Evolutionary conservation across 2,888 invertebrate species (phyloP).

Genomic region (Amblyjoppa fuscipennis): DNA sequence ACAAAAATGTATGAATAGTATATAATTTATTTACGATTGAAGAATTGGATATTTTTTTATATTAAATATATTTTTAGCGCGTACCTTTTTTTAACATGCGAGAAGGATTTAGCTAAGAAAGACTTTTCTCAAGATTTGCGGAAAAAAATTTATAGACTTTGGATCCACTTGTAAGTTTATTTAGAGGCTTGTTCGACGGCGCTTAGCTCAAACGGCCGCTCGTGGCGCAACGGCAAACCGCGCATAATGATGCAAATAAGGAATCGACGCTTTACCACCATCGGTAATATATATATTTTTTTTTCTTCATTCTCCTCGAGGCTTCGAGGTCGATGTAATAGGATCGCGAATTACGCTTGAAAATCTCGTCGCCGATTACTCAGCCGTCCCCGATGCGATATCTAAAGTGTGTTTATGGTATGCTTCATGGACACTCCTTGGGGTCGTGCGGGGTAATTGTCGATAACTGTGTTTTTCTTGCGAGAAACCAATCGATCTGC

Average conservation of each 20-base stretch:
- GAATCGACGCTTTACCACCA: constrained; percentile 27
- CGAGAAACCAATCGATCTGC: neutral
- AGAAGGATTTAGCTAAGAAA: too few relatives aligned
- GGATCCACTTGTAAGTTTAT: neutral
- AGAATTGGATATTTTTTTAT: too few relatives aligned
- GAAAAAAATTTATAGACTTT: neutral
- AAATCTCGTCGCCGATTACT: constrained; percentile 17
- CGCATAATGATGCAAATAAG: constrained; percentile 53
- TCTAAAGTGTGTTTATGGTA: neutral
- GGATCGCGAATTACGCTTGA: constrained; percentile 17
- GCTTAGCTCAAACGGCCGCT: constrained; percentile 20
- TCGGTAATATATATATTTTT: neutral
- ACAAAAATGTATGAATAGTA: too few relatives aligned
- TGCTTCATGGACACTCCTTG: neutral
- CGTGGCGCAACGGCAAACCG: constrained; percentile 36
- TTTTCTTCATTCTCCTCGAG: constrained; percentile 5
- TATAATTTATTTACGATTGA: too few relatives aligned
- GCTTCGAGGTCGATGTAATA: constrained; percentile 16
- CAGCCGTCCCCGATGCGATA: constrained; percentile 15
- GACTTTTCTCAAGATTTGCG: neutral
- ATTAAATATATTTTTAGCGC: too few relatives aligned
- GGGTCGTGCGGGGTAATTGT: neutral
- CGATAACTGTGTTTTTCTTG: neutral
- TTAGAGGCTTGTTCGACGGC: constrained; percentile 27
- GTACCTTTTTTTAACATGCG: too few relatives aligned